Evolutionary conservation across 1,140 invertebrate genomes (phyloP).

Genomic region (Lepidurus arcticus): DNA sequence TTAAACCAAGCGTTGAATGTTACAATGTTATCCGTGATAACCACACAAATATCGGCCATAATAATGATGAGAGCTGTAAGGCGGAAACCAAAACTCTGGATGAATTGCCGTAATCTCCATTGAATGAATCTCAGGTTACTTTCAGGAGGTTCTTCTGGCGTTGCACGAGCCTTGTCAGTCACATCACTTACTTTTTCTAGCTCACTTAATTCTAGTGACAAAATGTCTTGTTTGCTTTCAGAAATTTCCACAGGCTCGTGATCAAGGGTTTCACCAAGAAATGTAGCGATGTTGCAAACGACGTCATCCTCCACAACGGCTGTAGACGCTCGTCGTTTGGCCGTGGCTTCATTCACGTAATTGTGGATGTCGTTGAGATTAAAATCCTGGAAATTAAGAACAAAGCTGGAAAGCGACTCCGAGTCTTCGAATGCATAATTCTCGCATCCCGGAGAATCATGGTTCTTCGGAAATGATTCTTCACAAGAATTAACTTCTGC

Average conservation of each 20-base stretch:
- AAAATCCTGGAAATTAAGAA: not conserved
- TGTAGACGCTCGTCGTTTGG: not conserved
- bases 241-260: not conserved
- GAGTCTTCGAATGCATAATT: not conserved
- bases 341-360: not conserved
- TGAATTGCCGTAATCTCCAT: not conserved
- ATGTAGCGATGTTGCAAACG: not conserved
- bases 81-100: not conserved
- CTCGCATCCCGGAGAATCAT: not conserved
- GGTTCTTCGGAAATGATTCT: too few relatives aligned
- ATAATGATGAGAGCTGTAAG: slow-evolving; percentile 38
- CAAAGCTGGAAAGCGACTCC: not conserved
- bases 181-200: not conserved
- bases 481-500: too few relatives aligned
- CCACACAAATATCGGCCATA: slow-evolving; percentile 45
- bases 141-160: not conserved
- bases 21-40: slow-evolving; percentile 44
- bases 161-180: not conserved
- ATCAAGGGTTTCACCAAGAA: not conserved
- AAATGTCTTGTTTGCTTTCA: not conserved
- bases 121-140: not conserved
- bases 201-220: not conserved
- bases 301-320: not conserved
- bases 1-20: slow-evolving; percentile 37
- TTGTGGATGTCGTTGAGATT: not conserved